Conservation (phyloP, 2,113 vertebrate genomes). For the Thymallus thymallus region DNA sequence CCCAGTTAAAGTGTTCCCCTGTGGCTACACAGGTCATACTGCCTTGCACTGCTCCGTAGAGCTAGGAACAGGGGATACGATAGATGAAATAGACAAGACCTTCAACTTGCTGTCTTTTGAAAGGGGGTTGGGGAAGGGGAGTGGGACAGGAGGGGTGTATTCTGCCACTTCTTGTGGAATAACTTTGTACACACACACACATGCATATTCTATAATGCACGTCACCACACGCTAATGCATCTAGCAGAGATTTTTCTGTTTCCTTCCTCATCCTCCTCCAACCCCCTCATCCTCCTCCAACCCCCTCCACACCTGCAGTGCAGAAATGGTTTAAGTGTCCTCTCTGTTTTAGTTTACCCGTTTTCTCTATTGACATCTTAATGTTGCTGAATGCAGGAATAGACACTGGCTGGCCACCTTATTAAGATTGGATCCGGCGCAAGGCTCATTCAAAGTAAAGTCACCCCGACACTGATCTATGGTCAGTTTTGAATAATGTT, state of each 20-base stretch:
- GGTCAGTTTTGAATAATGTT: neutral
- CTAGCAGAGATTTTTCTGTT: constrained; percentile 15
- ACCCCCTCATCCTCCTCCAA: neutral
- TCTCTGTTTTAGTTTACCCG: constrained; percentile 36
- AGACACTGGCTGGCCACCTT: constrained; percentile 38
- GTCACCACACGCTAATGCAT: constrained; percentile 33
- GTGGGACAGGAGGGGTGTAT: neutral
- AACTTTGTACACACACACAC: constrained; percentile 15
- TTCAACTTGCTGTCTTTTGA: neutral
- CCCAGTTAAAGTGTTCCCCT: neutral
- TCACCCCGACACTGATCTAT: neutral
- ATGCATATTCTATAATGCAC: constrained; percentile 10
- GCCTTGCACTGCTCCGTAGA: neutral
- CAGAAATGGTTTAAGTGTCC: constrained; percentile 29
- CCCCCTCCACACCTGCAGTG: constrained; percentile 21
- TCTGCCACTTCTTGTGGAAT: constrained; percentile 4
- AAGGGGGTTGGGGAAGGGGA: neutral
- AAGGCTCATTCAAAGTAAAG: constrained; percentile 1
- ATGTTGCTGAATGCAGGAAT: constrained; percentile 40
- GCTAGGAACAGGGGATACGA: constrained; percentile 4
- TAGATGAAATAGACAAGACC: neutral
- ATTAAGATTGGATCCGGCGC: constrained; percentile 42
- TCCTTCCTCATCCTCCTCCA: constrained; percentile 2
- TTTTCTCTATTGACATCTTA: constrained; percentile 25
- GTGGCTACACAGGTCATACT: neutral